phyloP scores from a whole-genome alignment of 2,888 invertebrate species.

The Baronia brevicornis region DNA sequence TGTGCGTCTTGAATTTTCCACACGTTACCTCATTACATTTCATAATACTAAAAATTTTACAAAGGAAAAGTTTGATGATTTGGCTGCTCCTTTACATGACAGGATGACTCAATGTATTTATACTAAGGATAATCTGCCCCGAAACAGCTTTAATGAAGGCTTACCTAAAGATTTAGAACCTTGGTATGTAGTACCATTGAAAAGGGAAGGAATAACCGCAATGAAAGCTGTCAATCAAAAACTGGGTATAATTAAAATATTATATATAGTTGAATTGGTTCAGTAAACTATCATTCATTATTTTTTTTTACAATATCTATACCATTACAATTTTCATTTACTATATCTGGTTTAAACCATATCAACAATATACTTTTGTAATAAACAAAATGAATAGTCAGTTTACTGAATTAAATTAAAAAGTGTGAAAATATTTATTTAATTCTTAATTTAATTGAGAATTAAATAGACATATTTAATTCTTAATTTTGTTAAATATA shows the following conservation, averaged over 20 bases:
- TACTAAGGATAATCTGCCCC: slow-evolving; percentile 77
- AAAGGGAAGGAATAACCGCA: slow-evolving; percentile 84
- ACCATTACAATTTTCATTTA: too few relatives aligned
- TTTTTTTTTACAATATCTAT: too few relatives aligned
- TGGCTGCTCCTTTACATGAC: slow-evolving; percentile 85
- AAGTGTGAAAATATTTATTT: too few relatives aligned
- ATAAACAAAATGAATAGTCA: too few relatives aligned
- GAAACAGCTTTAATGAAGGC: slow-evolving; percentile 80
- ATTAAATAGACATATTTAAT: too few relatives aligned
- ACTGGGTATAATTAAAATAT: slow-evolving; percentile 74
- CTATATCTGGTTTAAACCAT: too few relatives aligned
- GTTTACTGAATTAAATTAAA: too few relatives aligned
- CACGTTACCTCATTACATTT: slow-evolving; percentile 81
- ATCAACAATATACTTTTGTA: too few relatives aligned
- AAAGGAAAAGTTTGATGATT: slow-evolving; percentile 48
- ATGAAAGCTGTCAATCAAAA: slow-evolving; percentile 87
- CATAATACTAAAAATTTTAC: slow-evolving; percentile 43
- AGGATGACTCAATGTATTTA: slow-evolving; percentile 96
- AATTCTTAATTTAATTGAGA: too few relatives aligned
- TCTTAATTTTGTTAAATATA: too few relatives aligned
- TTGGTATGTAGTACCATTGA: slow-evolving; percentile 90
- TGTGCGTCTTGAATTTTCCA: slow-evolving; percentile 87
- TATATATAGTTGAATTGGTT: too few relatives aligned
- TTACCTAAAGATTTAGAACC: slow-evolving; percentile 78
- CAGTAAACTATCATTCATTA: too few relatives aligned